A percentile compares a stretch with the other conserved stretches of the same genome.
These are phyloP conservation scores for Siniperca knerii DNA, from an alignment of 2,113 vertebrate species.

Conservation along the genomic window DNA sequence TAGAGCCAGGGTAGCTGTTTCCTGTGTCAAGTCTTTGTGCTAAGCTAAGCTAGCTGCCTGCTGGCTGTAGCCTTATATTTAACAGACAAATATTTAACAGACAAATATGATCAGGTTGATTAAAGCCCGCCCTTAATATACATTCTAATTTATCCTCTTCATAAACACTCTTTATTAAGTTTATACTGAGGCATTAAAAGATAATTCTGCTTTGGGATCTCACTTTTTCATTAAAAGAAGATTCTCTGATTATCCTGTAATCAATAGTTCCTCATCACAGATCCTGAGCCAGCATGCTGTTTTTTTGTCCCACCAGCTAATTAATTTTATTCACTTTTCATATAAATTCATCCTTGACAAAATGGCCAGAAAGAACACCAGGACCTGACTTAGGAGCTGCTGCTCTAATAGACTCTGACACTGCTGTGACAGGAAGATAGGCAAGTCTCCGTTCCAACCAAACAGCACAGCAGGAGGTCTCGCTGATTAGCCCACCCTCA, in stretches of 20 bases:
- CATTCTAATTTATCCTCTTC: neutral
- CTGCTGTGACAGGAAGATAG: conserved; percentile 48
- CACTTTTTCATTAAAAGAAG: conserved; percentile 38
- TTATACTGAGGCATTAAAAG: neutral
- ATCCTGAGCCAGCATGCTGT: neutral
- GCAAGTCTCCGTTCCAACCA: conserved; percentile 46
- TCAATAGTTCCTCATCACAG: conserved; percentile 41
- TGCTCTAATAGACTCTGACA: conserved; percentile 37
- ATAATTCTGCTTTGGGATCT: conserved; percentile 9
- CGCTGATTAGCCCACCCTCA: conserved; percentile 71
- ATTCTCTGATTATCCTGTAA: conserved; percentile 26
- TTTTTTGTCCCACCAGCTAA: conserved; percentile 25
- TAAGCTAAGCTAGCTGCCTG: neutral
- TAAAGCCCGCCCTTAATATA: too few species aligned
- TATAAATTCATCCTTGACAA: conserved; percentile 26
- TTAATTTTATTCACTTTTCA: conserved; percentile 39
- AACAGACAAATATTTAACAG: neutral
- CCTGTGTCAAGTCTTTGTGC: neutral
- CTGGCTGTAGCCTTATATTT: neutral
- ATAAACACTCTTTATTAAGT: conserved; percentile 14
- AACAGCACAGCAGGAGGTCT: conserved; percentile 46
- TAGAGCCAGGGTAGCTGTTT: too few species aligned
- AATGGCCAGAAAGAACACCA: conserved; percentile 14
- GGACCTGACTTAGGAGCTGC: conserved; percentile 25
- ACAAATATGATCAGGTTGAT: neutral